Percentiles rank a stretch among this genome's conserved stretches.
Conservation (phyloP, 2,797 vertebrate genomes). For the Sebastes diaconus region DNA sequence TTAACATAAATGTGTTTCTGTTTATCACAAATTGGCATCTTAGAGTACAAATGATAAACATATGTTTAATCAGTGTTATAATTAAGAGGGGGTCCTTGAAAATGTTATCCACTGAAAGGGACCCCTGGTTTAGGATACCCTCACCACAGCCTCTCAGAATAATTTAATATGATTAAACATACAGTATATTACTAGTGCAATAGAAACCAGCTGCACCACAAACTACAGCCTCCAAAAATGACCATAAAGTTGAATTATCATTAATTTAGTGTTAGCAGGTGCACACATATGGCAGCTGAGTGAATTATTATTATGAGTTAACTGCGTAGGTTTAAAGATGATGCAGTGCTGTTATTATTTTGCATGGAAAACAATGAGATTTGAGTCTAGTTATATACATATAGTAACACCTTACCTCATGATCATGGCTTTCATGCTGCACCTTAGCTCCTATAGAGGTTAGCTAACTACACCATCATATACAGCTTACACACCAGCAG, state of each 20-base stretch:
- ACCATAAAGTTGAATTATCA: background rate
- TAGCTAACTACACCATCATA: conserved; percentile 57
- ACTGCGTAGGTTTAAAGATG: conserved; percentile 4
- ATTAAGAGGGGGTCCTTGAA: no score
- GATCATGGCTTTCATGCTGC: conserved; percentile 64
- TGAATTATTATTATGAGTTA: background rate
- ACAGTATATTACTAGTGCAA: background rate
- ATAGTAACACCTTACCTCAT: conserved; percentile 67
- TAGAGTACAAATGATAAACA: no score
- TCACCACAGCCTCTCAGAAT: no score
- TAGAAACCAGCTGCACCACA: background rate
- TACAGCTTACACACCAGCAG: background rate
- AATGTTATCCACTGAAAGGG: no score
- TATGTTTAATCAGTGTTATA: no score
- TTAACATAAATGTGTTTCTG: no score
- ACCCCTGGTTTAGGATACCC: no score
- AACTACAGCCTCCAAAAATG: background rate
- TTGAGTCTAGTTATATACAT: background rate
- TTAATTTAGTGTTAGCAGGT: background rate
- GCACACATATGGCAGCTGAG: background rate
- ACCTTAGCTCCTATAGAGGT: conserved; percentile 50
- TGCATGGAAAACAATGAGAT: background rate
- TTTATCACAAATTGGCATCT: no score
- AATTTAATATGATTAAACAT: no score
- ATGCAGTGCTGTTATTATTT: background rate